phyloP scores from a whole-genome alignment of 2,888 invertebrate species.

The Vanessa cardui region DNA sequence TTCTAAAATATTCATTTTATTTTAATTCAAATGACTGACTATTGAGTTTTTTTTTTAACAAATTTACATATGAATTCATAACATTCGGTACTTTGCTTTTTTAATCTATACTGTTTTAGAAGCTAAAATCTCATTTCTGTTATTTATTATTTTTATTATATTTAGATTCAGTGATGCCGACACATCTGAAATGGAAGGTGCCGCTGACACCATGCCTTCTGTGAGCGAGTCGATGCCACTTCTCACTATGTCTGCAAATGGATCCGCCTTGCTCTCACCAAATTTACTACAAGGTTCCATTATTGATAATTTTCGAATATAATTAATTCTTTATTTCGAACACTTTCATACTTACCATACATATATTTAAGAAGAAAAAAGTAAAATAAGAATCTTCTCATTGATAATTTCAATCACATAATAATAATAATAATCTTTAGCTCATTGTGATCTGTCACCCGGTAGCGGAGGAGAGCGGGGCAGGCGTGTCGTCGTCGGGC shows the following conservation, averaged over 20 bases:
- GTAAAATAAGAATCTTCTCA: too few species aligned
- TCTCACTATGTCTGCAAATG: slow-evolving; percentile 68
- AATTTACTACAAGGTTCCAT: slow-evolving; percentile 60
- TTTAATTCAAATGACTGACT: too few species aligned
- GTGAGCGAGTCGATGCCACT: slow-evolving; percentile 75
- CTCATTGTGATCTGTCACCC: not conserved
- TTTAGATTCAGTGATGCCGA: slow-evolving; percentile 74
- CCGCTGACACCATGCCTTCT: slow-evolving; percentile 70
- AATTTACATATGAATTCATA: too few species aligned
- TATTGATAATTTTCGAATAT: not conserved
- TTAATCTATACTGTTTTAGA: too few species aligned
- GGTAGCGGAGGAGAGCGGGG: slow-evolving; percentile 60
- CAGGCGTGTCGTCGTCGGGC: slow-evolving; percentile 66
- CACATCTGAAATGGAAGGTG: slow-evolving; percentile 76
- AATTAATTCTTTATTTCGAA: too few species aligned
- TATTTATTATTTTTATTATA: not conserved
- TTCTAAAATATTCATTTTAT: not conserved
- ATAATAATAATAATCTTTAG: too few species aligned
- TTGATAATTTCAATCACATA: too few species aligned
- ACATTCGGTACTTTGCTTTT: too few species aligned
- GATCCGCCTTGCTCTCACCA: slow-evolving; percentile 68
- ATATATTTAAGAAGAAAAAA: too few species aligned
- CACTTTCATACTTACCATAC: too few species aligned
- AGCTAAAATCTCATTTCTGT: too few species aligned
- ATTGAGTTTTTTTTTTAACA: too few species aligned